phyloP scores from a whole-genome alignment of 2,113 vertebrate genomes.

The Dunckerocampus dactyliophorus region DNA sequence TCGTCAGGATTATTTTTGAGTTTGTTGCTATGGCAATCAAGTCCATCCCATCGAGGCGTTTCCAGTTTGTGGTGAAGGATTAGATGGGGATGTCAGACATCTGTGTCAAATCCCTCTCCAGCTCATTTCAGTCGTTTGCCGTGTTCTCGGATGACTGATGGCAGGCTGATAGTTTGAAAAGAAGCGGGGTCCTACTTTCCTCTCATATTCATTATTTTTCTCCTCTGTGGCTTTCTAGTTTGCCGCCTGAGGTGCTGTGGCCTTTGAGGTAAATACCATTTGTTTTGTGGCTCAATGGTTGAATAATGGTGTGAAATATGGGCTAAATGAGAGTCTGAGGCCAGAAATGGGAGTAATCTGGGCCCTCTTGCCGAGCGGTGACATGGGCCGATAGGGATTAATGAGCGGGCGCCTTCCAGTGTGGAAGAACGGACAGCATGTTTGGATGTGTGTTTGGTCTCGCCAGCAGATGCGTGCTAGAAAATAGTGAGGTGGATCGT shows the following conservation, averaged over 20 bases:
- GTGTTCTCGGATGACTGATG: slow-evolving; percentile 58
- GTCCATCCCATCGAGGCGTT: slow-evolving; percentile 32
- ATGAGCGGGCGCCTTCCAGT: slow-evolving; percentile 56
- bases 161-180: slow-evolving; percentile 40
- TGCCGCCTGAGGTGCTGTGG: slow-evolving; percentile 35
- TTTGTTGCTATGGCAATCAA: slow-evolving; percentile 59
- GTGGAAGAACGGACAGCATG: slow-evolving; percentile 26
- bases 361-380: slow-evolving; percentile 56
- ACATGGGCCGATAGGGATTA: slow-evolving; percentile 73
- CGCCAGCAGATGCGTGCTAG: background rate
- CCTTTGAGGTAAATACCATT: slow-evolving; percentile 73
- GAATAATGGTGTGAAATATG: slow-evolving; percentile 70
- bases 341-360: slow-evolving; percentile 69
- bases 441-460: slow-evolving; percentile 34
- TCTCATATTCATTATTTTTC: slow-evolving; percentile 35
- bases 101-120: slow-evolving; percentile 64
- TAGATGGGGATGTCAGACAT: slow-evolving; percentile 65
- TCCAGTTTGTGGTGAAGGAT: slow-evolving; percentile 54
- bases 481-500: too few relatives aligned
- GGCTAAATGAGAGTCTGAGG: slow-evolving; percentile 71
- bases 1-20: slow-evolving; percentile 55
- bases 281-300: slow-evolving; percentile 67
- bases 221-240: slow-evolving; percentile 18
- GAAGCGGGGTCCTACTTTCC: slow-evolving; percentile 45
- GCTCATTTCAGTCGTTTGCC: slow-evolving; percentile 55